These are phyloP conservation scores for Amblyjoppa proteus DNA, from an alignment of 2,888 invertebrate species.

Conservation along the genomic window DNA sequence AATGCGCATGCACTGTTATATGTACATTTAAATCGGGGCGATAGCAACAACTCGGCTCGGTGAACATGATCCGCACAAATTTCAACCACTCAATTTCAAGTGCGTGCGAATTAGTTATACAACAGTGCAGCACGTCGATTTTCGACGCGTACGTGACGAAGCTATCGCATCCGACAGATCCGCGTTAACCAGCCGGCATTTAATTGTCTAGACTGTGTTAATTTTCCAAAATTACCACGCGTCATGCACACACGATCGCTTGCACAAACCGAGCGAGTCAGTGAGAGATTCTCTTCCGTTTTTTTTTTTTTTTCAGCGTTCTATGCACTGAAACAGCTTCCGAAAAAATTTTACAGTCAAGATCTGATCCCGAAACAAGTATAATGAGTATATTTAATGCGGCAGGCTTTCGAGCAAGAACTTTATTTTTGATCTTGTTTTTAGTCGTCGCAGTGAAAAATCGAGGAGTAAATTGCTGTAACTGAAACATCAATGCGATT, in stretches of 20 bases:
- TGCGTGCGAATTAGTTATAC: neutral
- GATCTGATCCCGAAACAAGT: slow-evolving; percentile 22
- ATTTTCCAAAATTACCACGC: slow-evolving; percentile 1
- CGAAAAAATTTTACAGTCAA: slow-evolving; percentile 20
- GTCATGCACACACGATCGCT: neutral
- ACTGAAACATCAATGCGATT: neutral
- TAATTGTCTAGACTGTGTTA: neutral
- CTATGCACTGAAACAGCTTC: slow-evolving; percentile 89
- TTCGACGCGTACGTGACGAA: neutral
- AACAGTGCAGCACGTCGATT: slow-evolving; percentile 6
- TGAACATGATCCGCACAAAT: neutral
- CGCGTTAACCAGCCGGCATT: neutral
- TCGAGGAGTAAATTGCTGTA: neutral
- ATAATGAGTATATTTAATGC: too few species aligned
- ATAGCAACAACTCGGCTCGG: neutral
- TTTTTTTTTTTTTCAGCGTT: slow-evolving; percentile 90
- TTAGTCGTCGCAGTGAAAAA: neutral
- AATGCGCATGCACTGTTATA: too few species aligned
- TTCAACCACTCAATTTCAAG: neutral
- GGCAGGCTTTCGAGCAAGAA: neutral
- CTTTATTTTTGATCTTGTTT: slow-evolving; percentile 7
- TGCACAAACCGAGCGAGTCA: neutral
- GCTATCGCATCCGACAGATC: neutral
- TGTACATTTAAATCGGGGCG: neutral
- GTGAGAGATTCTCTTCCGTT: slow-evolving; percentile 86